These are phyloP conservation scores for Chouioia cunea DNA, from an alignment of 2,888 invertebrate species.

Conservation along the genomic window DNA sequence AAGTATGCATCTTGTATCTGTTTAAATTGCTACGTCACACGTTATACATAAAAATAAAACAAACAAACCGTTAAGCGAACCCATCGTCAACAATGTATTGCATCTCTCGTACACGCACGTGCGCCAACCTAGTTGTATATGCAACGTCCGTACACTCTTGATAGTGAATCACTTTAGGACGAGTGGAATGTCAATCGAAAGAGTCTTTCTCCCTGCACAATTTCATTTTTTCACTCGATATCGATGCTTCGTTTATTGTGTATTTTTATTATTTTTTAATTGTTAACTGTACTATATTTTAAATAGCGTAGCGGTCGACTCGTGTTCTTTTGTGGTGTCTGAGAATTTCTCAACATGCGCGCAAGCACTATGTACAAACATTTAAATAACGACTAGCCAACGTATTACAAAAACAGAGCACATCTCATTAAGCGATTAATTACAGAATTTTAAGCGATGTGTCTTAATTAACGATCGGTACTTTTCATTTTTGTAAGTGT, in stretches of 20 bases:
- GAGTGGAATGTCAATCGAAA: slow-evolving; percentile 18
- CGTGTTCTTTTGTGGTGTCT: too few species aligned
- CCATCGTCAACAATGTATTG: neutral
- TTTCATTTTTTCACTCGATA: neutral
- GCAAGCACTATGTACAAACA: too few species aligned
- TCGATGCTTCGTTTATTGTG: neutral
- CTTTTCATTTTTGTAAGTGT: neutral
- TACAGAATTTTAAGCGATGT: neutral
- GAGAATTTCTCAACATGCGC: too few species aligned
- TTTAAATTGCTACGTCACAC: neutral
- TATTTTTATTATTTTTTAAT: too few species aligned
- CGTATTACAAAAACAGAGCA: neutral
- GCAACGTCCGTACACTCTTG: slow-evolving; percentile 7
- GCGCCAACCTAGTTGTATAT: neutral
- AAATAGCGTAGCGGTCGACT: too few species aligned
- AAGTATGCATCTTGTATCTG: neutral
- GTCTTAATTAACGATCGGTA: neutral
- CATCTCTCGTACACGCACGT: neutral
- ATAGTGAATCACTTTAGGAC: slow-evolving; percentile 11
- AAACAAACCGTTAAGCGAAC: neutral
- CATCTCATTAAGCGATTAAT: neutral
- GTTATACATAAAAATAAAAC: neutral
- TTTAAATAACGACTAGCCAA: neutral
- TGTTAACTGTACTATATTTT: too few species aligned
- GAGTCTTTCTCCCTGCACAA: too few species aligned